Percentiles rank a stretch among this genome's conserved stretches.
phyloP scores from a whole-genome alignment of 2,113 vertebrate genomes.

The Tragelaphus scriptus region DNA sequence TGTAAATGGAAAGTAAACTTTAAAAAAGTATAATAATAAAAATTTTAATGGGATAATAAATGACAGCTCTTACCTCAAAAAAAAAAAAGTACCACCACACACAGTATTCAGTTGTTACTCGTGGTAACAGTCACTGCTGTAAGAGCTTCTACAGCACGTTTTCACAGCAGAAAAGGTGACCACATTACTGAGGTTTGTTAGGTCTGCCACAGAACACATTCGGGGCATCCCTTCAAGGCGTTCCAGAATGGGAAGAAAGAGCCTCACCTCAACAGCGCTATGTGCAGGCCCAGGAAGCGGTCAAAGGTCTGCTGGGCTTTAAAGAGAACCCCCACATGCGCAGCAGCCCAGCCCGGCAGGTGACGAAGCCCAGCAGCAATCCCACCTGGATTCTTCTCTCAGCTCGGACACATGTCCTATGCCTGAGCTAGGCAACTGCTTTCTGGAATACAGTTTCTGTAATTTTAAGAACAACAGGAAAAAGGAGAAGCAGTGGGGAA shows the following conservation, averaged over 20 bases:
- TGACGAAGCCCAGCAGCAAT: background rate
- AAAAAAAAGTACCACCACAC: background rate
- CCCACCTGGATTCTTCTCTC: background rate
- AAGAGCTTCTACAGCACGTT: background rate
- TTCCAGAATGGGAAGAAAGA: background rate
- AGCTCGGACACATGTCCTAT: background rate
- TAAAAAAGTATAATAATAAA: background rate
- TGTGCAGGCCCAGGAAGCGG: background rate
- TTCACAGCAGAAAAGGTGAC: background rate
- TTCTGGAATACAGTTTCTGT: background rate
- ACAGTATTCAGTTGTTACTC: background rate
- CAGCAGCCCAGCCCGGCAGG: fast-evolving
- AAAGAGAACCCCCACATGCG: background rate
- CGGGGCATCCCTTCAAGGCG: background rate
- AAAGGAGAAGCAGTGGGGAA: background rate
- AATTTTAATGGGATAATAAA: background rate
- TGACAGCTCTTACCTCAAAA: background rate
- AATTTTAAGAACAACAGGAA: background rate
- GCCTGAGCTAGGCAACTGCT: background rate
- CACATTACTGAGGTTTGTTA: background rate
- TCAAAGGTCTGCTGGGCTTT: background rate
- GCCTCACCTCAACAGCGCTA: background rate
- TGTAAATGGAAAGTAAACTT: background rate
- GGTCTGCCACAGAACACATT: background rate
- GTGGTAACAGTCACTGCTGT: background rate